phyloP scores from a whole-genome alignment of 2,797 vertebrate species.

The Lutjanus argentimaculatus region DNA sequence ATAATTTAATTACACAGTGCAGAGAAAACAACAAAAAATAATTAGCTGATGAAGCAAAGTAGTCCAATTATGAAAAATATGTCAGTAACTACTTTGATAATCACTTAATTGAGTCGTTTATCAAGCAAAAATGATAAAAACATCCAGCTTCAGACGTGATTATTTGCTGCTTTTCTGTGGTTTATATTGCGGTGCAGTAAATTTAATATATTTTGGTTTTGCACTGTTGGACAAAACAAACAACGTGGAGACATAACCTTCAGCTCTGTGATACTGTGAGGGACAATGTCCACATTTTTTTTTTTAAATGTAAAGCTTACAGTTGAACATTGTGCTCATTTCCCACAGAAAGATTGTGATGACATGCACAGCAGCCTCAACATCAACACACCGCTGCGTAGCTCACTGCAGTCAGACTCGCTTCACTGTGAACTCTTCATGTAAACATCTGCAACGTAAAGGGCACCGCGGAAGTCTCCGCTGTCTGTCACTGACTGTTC shows the following conservation, averaged over 20 bases:
- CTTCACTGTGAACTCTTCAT: too few species aligned
- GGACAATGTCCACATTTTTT: too few species aligned
- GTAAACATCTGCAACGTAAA: background rate
- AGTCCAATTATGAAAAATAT: too few species aligned
- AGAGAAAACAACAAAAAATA: background rate
- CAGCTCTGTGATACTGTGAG: too few species aligned
- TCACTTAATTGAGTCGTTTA: too few species aligned
- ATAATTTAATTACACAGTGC: background rate
- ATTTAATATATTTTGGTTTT: background rate
- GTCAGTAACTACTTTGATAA: too few species aligned
- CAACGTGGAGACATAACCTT: background rate
- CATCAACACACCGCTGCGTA: too few species aligned
- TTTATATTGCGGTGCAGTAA: background rate
- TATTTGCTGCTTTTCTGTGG: background rate
- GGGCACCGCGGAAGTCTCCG: background rate
- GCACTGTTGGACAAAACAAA: background rate
- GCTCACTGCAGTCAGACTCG: too few species aligned
- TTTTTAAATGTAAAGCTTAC: background rate
- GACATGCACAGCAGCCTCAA: background rate
- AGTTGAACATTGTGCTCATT: background rate
- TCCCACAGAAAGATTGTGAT: background rate
- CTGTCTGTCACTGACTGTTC: background rate
- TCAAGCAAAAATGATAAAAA: background rate
- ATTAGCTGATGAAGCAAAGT: background rate
- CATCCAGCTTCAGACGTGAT: background rate